Conservation (phyloP, 2,797 vertebrate genomes). For the Enteromius treurensis region DNA sequence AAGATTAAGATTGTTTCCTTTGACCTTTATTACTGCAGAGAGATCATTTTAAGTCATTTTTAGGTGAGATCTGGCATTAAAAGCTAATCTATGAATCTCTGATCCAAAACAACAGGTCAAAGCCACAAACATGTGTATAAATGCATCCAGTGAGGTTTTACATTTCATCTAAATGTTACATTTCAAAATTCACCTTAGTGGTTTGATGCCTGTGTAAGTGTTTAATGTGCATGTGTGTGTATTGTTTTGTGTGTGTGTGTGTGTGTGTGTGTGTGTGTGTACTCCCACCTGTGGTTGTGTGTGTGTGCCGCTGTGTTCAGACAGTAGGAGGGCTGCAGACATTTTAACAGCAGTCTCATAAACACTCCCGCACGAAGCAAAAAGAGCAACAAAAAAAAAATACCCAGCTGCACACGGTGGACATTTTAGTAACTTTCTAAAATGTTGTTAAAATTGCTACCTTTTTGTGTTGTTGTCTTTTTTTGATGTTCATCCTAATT, state of each 20-base stretch:
- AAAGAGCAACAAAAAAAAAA: slow-evolving; percentile 1
- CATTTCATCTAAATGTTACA: neutral
- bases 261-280: slow-evolving; percentile 59
- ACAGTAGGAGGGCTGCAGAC: slow-evolving; percentile 74
- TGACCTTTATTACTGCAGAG: neutral
- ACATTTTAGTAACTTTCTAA: slow-evolving; percentile 20
- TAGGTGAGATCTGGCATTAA: slow-evolving; percentile 1
- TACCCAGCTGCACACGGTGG: slow-evolving; percentile 43
- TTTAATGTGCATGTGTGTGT: slow-evolving; percentile 54
- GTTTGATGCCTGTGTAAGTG: slow-evolving; percentile 42
- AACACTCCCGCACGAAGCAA: slow-evolving; percentile 34
- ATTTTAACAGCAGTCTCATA: slow-evolving; percentile 63
- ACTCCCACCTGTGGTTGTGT: slow-evolving; percentile 68
- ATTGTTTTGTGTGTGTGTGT: slow-evolving; percentile 61
- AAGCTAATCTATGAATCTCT: neutral
- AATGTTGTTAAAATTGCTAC: slow-evolving; percentile 8
- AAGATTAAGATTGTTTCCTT: neutral
- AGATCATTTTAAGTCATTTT: neutral
- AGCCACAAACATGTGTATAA: neutral
- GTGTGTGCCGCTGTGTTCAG: slow-evolving; percentile 54
- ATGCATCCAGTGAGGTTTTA: neutral
- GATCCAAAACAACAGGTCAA: neutral
- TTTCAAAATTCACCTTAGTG: slow-evolving; percentile 21
- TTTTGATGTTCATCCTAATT: neutral
- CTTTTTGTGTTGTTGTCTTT: neutral